Percentiles rank a stretch among this genome's conserved stretches.
Conservation (phyloP, 1,140 invertebrate species). For the Aculops lycopersici region DNA sequence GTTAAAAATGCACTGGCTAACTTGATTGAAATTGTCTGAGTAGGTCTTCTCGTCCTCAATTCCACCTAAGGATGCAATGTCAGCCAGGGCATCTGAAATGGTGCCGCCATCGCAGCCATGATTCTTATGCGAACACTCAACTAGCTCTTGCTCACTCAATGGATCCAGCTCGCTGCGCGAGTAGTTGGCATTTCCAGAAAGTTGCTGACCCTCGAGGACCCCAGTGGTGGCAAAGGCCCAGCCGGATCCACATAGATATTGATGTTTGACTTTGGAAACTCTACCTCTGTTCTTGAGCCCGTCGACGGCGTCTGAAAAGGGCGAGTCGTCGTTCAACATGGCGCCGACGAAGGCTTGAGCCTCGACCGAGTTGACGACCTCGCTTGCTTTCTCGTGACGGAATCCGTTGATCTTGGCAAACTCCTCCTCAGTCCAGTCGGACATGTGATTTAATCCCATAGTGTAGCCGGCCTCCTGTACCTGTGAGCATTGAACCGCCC, state of each 20-base stretch:
- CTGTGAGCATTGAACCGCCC: too few species aligned
- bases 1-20: not conserved
- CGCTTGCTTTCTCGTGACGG: too few species aligned
- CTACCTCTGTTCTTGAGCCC: conserved; percentile 45
- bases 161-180: conserved; percentile 8
- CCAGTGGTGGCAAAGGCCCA: conserved; percentile 20
- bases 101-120: conserved; percentile 19
- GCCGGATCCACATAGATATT: conserved; percentile 19
- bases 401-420: too few species aligned
- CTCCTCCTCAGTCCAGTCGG: too few species aligned
- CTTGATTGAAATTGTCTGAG: not conserved
- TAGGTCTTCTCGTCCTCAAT: not conserved
- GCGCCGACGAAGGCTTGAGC: too few species aligned
- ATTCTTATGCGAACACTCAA: conserved; percentile 19
- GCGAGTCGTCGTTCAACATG: conserved; percentile 24
- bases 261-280: conserved; percentile 47
- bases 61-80: conserved; percentile 13
- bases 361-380: too few species aligned
- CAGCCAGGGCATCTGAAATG: conserved; percentile 17
- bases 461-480: too few species aligned
- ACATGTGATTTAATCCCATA: too few species aligned
- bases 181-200: not conserved
- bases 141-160: conserved; percentile 15
- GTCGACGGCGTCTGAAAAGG: conserved; percentile 38
- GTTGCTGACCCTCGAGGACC: conserved; percentile 15